phyloP scores from a whole-genome alignment of 2,888 invertebrate genomes.

The Synergus itoensis region DNA sequence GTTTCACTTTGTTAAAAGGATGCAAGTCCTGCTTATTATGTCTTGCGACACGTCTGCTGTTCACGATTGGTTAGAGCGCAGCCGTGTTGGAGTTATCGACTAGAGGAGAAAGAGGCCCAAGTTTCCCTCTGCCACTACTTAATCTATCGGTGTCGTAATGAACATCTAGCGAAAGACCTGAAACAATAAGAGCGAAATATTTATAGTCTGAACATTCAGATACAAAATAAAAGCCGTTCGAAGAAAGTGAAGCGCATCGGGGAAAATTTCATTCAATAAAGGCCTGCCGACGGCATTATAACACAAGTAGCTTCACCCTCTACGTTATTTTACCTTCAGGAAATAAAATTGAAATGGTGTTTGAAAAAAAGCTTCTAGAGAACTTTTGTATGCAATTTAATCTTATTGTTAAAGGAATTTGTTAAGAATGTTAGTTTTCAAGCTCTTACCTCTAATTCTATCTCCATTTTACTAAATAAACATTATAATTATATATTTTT shows the following conservation, averaged over 20 bases:
- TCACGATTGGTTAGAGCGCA: slow-evolving; percentile 81
- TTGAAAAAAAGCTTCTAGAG: not conserved
- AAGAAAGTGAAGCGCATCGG: not conserved
- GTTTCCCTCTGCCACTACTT: slow-evolving; percentile 83
- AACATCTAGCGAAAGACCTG: slow-evolving; percentile 86
- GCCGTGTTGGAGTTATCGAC: slow-evolving; percentile 87
- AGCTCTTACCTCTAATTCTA: too few relatives aligned
- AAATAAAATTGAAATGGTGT: not conserved
- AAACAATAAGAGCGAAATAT: slow-evolving; percentile 52
- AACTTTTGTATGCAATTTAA: not conserved
- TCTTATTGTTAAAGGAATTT: too few relatives aligned
- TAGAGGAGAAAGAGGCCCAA: slow-evolving; percentile 88
- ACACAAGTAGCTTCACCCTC: not conserved
- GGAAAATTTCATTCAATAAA: not conserved
- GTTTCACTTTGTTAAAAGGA: slow-evolving; percentile 51
- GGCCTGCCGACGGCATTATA: too few relatives aligned
- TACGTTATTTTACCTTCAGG: not conserved
- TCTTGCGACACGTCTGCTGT: slow-evolving; percentile 50
- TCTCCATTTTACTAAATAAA: too few relatives aligned
- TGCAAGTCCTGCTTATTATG: slow-evolving; percentile 49
- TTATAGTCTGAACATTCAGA: not conserved
- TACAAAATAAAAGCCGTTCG: not conserved
- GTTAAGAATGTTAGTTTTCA: not conserved
- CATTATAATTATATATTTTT: too few relatives aligned
- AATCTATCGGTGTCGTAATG: slow-evolving; percentile 89